phyloP scores from a whole-genome alignment of 2,797 vertebrate genomes.

The Glossophaga mutica region DNA sequence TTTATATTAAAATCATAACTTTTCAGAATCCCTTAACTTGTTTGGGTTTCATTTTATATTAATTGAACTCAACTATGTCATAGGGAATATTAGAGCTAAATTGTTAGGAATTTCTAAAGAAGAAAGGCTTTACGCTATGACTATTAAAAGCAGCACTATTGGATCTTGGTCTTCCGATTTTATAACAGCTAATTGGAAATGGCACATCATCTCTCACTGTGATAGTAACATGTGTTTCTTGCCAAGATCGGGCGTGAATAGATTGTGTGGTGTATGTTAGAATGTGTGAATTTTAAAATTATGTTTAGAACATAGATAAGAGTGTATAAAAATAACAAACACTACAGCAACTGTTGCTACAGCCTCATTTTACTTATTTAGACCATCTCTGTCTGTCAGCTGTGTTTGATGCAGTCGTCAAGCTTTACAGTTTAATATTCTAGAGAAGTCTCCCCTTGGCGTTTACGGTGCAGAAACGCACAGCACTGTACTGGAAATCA shows the following conservation, averaged over 20 bases:
- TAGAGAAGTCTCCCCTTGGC: conserved; percentile 1
- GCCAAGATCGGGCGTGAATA: neutral
- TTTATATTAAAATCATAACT: neutral
- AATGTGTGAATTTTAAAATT: conserved; percentile 7
- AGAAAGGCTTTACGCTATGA: neutral
- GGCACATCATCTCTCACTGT: neutral
- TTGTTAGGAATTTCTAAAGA: neutral
- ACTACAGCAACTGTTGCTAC: neutral
- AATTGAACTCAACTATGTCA: neutral
- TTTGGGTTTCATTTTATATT: neutral
- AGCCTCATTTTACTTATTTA: conserved; percentile 8
- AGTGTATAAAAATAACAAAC: conserved; percentile 25
- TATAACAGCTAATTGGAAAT: neutral
- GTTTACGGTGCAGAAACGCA: conserved; percentile 56
- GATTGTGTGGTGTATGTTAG: neutral
- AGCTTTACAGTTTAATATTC: conserved; percentile 33
- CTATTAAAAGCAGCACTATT: neutral
- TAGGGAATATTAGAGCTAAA: neutral
- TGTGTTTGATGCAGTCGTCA: conserved; percentile 46
- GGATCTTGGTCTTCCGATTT: neutral
- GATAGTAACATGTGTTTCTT: neutral
- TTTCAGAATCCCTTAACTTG: neutral
- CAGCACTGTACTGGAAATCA: conserved; percentile 46
- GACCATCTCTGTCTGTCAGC: neutral
- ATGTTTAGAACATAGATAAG: neutral